These are phyloP conservation scores for Albula glossodonta DNA, from an alignment of 2,113 vertebrate genomes.

Conservation along the genomic window DNA sequence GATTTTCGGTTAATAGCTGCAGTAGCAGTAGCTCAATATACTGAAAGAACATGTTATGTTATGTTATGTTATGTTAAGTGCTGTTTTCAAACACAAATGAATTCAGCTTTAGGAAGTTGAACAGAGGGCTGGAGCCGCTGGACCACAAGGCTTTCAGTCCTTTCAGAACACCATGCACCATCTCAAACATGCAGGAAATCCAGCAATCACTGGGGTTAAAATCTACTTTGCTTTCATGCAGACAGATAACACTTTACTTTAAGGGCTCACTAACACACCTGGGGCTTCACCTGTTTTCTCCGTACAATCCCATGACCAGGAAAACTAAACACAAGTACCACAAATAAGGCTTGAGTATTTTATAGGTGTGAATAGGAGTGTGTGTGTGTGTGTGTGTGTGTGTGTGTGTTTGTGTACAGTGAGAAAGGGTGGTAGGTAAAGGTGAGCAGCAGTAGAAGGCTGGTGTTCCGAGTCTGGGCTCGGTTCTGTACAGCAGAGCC, in stretches of 20 bases:
- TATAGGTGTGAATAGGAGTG: not conserved
- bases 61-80: not conserved
- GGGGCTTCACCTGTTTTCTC: not conserved
- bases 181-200: constrained; percentile 42
- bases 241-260: not conserved
- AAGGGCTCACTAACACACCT: not conserved
- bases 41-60: not conserved
- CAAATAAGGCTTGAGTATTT: constrained; percentile 3
- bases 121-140: not conserved
- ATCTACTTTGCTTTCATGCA: constrained; percentile 15
- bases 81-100: no score
- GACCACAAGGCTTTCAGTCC: not conserved
- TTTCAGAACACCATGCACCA: constrained; percentile 45
- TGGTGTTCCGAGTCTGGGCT: constrained; percentile 19
- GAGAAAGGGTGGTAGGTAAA: not conserved
- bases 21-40: constrained; percentile 1
- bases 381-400: constrained; percentile 1
- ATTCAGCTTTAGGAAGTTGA: not conserved
- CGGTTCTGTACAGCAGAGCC: constrained; percentile 28
- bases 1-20: not conserved
- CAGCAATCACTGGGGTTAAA: constrained; percentile 1
- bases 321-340: not conserved
- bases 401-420: not conserved
- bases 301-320: not conserved
- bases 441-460: constrained; percentile 24